These are phyloP conservation scores for Pristionchus mayeri DNA, from an alignment of 2,888 invertebrate genomes.

Conservation along the genomic window DNA sequence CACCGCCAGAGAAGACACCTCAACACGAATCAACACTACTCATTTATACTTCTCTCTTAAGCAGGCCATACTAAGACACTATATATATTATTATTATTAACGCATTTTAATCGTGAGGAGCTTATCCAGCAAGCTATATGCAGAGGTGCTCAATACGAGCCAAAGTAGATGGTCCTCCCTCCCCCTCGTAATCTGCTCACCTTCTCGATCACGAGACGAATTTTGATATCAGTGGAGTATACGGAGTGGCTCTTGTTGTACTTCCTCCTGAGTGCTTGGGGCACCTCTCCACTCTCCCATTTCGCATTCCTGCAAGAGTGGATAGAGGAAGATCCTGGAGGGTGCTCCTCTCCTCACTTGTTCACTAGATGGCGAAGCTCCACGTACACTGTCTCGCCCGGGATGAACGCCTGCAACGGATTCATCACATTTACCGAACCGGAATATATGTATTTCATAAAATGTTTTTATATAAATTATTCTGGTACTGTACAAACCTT, in stretches of 20 bases:
- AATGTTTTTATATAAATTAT: neutral
- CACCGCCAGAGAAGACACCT: neutral
- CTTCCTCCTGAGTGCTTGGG: neutral
- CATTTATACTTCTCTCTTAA: neutral
- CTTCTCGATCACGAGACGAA: constrained; percentile 11
- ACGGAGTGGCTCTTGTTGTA: neutral
- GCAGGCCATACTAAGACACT: no score
- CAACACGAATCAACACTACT: neutral
- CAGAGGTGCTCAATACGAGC: no score
- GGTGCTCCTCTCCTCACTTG: neutral
- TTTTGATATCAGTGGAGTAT: neutral
- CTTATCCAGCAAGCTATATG: no score
- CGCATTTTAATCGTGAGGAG: no score
- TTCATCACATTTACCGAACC: neutral
- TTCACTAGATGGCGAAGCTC: neutral
- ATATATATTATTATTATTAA: no score
- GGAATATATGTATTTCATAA: neutral
- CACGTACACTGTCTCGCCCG: constrained; percentile 33
- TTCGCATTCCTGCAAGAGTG: neutral
- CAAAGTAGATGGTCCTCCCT: neutral
- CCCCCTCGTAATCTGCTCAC: neutral
- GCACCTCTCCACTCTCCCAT: neutral
- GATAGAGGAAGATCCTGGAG: no score
- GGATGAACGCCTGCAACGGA: constrained; percentile 32
- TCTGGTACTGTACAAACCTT: neutral